These are phyloP conservation scores for Wasmannia auropunctata DNA, from an alignment of 1,140 invertebrate genomes.

Conservation along the genomic window DNA sequence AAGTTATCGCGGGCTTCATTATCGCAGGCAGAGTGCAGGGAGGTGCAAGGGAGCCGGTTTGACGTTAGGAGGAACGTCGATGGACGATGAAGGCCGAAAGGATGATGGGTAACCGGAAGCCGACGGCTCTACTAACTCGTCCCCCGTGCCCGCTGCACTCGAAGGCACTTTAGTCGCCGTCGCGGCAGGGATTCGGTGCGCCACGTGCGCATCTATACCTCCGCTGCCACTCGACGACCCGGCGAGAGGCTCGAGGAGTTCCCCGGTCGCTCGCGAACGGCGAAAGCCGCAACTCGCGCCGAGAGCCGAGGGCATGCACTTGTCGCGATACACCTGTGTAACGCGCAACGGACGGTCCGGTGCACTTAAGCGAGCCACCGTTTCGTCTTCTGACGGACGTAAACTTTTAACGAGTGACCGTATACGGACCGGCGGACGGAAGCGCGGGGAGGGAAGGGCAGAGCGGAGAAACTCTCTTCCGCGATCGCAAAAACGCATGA, in stretches of 20 bases:
- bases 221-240: conserved; percentile 6
- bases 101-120: conserved; percentile 2
- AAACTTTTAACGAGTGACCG: conserved; percentile 72
- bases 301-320: conserved; percentile 7
- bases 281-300: background rate
- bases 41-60: background rate
- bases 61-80: background rate
- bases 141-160: background rate
- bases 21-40: background rate
- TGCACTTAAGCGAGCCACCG: conserved; percentile 24
- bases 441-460: background rate
- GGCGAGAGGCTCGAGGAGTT: conserved; percentile 30
- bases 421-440: background rate
- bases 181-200: background rate
- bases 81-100: conserved; percentile 1
- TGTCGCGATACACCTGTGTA: conserved; percentile 14
- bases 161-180: conserved; percentile 48
- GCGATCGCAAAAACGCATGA: conserved; percentile 14
- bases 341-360: background rate
- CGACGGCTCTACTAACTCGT: background rate
- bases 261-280: background rate
- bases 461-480: background rate
- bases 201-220: background rate
- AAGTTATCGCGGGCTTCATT: conserved; percentile 53
- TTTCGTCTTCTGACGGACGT: conserved; percentile 26